Base-by-base conservation (phyloP, 2,888 invertebrate species). In the Ormyrus labotus region DNA sequence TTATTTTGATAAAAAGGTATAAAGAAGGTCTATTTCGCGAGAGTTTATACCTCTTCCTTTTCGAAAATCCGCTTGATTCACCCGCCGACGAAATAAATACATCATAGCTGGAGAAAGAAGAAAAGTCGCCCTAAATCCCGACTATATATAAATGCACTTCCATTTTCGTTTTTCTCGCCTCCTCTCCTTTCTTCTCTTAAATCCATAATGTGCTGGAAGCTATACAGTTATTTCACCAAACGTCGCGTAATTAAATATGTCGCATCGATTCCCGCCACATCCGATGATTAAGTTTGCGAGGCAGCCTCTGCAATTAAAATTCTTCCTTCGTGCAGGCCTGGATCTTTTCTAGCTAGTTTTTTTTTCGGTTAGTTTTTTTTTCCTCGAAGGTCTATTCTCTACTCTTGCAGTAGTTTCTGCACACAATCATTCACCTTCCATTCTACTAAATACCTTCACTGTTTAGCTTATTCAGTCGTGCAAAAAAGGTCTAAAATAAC, bases 301-400 rank as follows among this genome's bases (percentile, higher is more conserved):
- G 58, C 19, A 34, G 65, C 10, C 45, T 45, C 53, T 51, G 68
- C 58, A 81, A 81, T 81, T 81, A 76, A 81, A 81, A 81, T 81
- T 77, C 76, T 69, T 67, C 19, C 13, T 61, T 47, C 57, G 63
- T 2, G 34, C 34, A 34, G 34, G 2, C 51, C 5, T 48, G 68
- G 10, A 53, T 68, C 63, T 77, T 65, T 65, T n/a, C 50, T 69
- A 11, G 50, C 8, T 47, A 13, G 13, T 45, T 7, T 19, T 63
- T 11, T 58, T 51, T 10, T 7, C 48, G 6, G 1, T 55, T 53
- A 13, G 13, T 13, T 13, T 13, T 13, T 13, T 13, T 7, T 11
- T 55, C 47, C 10, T 51, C 13, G 2, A 34, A 4, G 34, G 6
- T 65, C 10, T 19, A 11, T 47, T 13, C 6, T 45, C 1, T 1